Evolutionary conservation across 2,888 invertebrate genomes (phyloP).

Genomic region (Cheilosia scutellata): DNA sequence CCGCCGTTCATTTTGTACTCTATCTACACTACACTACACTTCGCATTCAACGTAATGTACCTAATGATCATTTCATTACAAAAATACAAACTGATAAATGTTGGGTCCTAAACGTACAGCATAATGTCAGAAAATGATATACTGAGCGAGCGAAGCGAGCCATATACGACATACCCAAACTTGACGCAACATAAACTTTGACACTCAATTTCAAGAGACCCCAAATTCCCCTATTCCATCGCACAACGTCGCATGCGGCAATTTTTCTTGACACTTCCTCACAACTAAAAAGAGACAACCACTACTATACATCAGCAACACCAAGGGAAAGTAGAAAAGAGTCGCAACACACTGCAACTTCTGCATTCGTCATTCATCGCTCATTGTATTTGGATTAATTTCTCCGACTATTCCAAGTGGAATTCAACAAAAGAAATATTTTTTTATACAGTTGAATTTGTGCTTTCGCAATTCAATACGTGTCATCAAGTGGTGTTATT

Average conservation of each 20-base stretch:
- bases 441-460: not conserved
- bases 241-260: slow-evolving; percentile 38
- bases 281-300: slow-evolving; percentile 48
- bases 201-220: not conserved
- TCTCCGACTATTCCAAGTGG: slow-evolving; percentile 13
- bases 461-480: slow-evolving; percentile 2
- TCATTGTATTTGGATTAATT: slow-evolving; percentile 27
- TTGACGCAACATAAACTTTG: no score
- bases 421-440: slow-evolving; percentile 7
- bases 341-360: slow-evolving; percentile 17
- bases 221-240: slow-evolving; percentile 15
- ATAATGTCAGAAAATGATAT: no score
- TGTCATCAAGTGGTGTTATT: not conserved
- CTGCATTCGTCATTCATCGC: slow-evolving; percentile 60
- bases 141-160: no score
- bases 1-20: no score
- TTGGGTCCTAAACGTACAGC: no score
- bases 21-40: no score
- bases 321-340: slow-evolving; percentile 51
- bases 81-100: no score
- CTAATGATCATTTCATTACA: no score
- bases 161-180: no score
- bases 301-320: not conserved
- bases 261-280: slow-evolving; percentile 10
- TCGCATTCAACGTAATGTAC: no score